Base-by-base conservation (phyloP, 92 coral and sea anemone species). In the Epizoanthus stellaris region DNA sequence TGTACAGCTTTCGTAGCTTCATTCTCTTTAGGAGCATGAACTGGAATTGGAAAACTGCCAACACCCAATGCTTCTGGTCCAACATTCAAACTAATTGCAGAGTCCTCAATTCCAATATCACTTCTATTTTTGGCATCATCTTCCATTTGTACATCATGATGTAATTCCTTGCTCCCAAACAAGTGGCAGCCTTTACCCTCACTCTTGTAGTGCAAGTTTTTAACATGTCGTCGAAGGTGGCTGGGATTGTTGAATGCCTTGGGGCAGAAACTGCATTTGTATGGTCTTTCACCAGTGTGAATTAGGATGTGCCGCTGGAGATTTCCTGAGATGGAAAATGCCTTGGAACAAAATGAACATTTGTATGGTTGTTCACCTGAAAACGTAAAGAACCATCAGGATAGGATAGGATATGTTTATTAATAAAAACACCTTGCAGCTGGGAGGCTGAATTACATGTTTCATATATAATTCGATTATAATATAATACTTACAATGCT, bases 231-330 rank as follows among this genome's bases (percentile, higher is more conserved):
- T 60, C 99, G 73, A 71, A 96, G 85, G 61, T 96, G 99, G 75
- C 99, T 96, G 0, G 99, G 99, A 70, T 96, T 96, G 81, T 96
- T 96, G 54, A 96, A 96, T 5, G 99, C 98, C 86, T 96, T 96
- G 30, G 96, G 91, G 49, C 99, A 96, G 67, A 92, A 91, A 70
- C 88, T 96, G 70, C 99, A 96, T 68, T 93, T 92, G 53, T 96
- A 96, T 8, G 99, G 99, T 65, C 98, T 85, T 76, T 96, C 99
- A 10, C 99, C 99, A 38, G 99, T 96, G 82, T 96, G 99, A 69
- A 96, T 96, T 47, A 96, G 81, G 39, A 94, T 95, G 63, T 96
- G 99, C 53, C 99, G 88, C 76, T 96, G 99, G 42, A 94, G 90
- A 83, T 96, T 96, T 19, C 99, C 99, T 14, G 99, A 96, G 54